Base-by-base conservation (phyloP, 92 coral and sea anemone species). In the Micromussa lordhowensis region DNA sequence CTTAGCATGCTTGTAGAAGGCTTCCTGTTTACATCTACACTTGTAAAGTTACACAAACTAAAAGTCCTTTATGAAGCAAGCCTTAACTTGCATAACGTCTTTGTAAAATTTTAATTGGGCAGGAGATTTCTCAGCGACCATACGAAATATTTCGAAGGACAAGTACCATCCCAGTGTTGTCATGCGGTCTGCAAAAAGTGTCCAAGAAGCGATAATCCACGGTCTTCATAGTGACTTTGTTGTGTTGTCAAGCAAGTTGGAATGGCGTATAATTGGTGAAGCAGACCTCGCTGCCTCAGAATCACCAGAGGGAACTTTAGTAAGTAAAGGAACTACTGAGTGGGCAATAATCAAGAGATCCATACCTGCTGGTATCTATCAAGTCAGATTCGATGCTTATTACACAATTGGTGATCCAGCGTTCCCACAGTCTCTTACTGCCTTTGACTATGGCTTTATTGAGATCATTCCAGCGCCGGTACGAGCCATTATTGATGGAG, bases 361-460 rank as follows among this genome's bases (percentile, higher is more conserved):
- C 38, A 1, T 86, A 28, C 17, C 78, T 8, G 54, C 78, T 13
- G 90, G 90, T 6, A 79, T 79, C 40, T 86, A 64, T 70, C 85
- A 78, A 78, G 90, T 86, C 3, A 86, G 22, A 71, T 86, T 86
- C 40, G 3, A 40, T n/a, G 90, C 85, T 48, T 44, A 70, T 12
- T 9, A 78, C 61, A 26, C 61, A 30, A 48, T 86, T 36, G 84
- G 89, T 28, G 84, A 77, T 29, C 32, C 30, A 28, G 32, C 32
- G 3, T 63, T 57, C 13, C 63, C 89, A 17, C 12, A n/a, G 31
- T 78, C 19, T 17, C 51, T 86, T 0, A 30, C 30, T 15, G 83
- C 85, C n/a, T 86, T 78, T 68, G 85, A 86, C 44, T 86, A 29
- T 16, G 95, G 95, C 26, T 93, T 86, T 26, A 93, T 93, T 17